phyloP scores from a whole-genome alignment of 92 coral and sea anemone genomes.

The Actinernus sp. region DNA sequence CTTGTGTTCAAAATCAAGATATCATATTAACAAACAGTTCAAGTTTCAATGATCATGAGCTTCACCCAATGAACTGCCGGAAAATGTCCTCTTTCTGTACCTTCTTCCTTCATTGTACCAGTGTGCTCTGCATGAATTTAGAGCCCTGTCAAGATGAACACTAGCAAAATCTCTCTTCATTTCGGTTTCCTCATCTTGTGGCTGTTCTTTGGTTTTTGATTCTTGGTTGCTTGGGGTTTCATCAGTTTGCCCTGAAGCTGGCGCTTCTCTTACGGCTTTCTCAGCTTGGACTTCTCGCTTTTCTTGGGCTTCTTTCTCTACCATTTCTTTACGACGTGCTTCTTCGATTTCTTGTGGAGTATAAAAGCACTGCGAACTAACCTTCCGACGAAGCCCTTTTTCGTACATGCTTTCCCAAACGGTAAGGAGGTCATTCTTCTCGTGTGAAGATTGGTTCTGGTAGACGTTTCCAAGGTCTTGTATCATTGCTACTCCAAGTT shows the following conservation, averaged over 20 bases:
- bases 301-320: conserved; percentile 3
- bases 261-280: conserved; percentile 14
- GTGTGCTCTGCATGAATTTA: conserved; percentile 64
- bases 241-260: background rate
- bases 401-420: conserved; percentile 93
- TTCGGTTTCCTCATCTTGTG: conserved; percentile 5
- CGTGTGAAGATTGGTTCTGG: conserved; percentile 69
- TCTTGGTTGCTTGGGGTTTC: conserved; percentile 7
- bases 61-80: conserved; percentile 47
- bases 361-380: conserved; percentile 64
- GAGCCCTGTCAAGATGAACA: conserved; percentile 86
- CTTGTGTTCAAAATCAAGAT: too few species aligned
- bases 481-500: conserved; percentile 52
- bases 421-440: conserved; percentile 64
- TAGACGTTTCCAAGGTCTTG: conserved; percentile 78
- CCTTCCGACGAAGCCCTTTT: conserved; percentile 82
- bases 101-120: conserved; percentile 74
- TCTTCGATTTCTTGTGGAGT: conserved; percentile 44
- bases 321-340: conserved; percentile 9
- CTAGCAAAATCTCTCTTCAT: conserved; percentile 73
- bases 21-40: too few species aligned
- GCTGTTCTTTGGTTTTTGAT: background rate
- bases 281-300: conserved; percentile 9
- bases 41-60: conserved; percentile 8
- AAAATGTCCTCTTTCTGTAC: conserved; percentile 73